phyloP scores from a whole-genome alignment of 2,797 vertebrate genomes.

The Sparus aurata region DNA sequence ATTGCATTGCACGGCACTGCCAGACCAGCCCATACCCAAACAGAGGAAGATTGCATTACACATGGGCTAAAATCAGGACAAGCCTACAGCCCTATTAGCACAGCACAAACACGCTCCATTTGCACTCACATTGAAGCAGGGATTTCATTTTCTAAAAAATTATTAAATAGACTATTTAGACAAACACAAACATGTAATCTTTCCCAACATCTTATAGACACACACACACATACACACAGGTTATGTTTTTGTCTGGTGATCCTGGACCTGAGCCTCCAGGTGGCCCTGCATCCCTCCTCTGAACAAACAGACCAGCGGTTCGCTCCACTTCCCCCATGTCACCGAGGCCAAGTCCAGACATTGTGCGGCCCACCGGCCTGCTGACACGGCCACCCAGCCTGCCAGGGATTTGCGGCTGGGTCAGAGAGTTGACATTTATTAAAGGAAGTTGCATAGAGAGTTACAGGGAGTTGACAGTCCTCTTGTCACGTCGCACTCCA shows the following conservation, averaged over 20 bases:
- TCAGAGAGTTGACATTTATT: constrained; percentile 80
- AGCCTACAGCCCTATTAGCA: constrained; percentile 43
- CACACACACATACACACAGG: constrained; percentile 13
- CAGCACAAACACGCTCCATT: constrained; percentile 49
- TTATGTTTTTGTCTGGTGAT: constrained; percentile 63
- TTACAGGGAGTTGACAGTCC: constrained; percentile 74
- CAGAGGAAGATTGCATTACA: constrained; percentile 81
- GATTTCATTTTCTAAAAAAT: constrained; percentile 37
- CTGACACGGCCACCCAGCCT: constrained; percentile 70
- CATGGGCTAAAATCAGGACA: constrained; percentile 59
- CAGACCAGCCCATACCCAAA: constrained; percentile 77
- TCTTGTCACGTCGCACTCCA: constrained; percentile 73
- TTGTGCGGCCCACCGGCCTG: constrained; percentile 69
- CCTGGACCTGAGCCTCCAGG: constrained; percentile 72
- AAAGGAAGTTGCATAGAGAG: constrained; percentile 78
- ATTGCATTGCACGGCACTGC: constrained; percentile 69
- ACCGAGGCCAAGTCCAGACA: constrained; percentile 72
- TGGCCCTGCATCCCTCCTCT: constrained; percentile 69
- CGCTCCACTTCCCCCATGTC: constrained; percentile 72
- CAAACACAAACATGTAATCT: constrained; percentile 32
- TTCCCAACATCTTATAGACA: constrained; percentile 23
- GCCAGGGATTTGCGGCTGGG: constrained; percentile 71
- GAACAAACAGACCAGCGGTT: constrained; percentile 75
- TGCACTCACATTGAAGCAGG: constrained; percentile 33
- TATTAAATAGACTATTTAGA: constrained; percentile 9